These are phyloP conservation scores for Copsychus sechellarum DNA, from an alignment of 2,113 vertebrate species.

Conservation along the genomic window DNA sequence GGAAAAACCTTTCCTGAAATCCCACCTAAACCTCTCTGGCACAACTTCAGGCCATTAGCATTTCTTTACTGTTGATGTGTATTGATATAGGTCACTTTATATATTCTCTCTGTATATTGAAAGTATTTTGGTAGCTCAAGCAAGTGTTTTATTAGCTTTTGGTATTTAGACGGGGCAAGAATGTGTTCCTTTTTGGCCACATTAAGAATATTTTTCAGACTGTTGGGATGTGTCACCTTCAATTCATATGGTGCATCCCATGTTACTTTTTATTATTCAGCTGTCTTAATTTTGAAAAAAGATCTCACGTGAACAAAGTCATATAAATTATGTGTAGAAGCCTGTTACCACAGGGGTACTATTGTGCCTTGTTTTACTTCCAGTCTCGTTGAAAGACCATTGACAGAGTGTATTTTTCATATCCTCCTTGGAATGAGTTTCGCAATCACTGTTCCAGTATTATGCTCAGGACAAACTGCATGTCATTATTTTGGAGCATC, in stretches of 20 bases:
- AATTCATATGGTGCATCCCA: neutral
- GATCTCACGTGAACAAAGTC: neutral
- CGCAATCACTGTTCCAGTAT: accelerated
- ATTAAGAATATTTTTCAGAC: neutral
- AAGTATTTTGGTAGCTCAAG: neutral
- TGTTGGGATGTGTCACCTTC: neutral
- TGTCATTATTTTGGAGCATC: neutral
- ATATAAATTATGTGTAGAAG: neutral
- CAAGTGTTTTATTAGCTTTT: neutral
- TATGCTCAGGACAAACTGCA: neutral
- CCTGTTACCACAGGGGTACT: neutral
- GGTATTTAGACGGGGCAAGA: neutral
- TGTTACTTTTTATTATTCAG: neutral
- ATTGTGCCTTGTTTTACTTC: neutral
- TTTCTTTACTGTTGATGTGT: neutral
- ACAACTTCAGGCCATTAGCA: neutral
- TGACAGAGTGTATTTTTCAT: neutral
- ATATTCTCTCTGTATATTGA: neutral
- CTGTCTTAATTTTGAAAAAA: neutral
- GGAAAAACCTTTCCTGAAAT: neutral
- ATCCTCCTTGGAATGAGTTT: neutral
- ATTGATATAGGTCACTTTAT: neutral
- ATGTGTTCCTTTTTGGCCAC: neutral
- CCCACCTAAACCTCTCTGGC: accelerated
- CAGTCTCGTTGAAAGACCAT: neutral